Evolutionary conservation across 2,888 invertebrate genomes (phyloP).

Genomic region (Timema cristinae): DNA sequence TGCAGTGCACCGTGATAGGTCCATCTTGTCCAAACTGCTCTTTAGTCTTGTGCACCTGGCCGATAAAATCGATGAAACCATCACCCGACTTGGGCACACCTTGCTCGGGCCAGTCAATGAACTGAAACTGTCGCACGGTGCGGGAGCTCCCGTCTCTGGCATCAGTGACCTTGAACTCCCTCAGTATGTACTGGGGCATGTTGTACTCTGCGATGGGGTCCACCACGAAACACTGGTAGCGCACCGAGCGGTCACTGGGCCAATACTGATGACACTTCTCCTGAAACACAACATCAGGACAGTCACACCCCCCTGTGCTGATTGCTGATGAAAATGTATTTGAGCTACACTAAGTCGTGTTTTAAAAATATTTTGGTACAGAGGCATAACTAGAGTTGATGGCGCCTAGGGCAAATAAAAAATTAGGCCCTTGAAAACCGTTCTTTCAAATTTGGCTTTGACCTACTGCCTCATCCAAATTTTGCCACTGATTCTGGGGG

Average conservation of each 20-base stretch:
- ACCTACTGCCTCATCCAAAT: too few species aligned
- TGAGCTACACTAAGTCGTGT: too few species aligned
- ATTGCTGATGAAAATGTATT: too few species aligned
- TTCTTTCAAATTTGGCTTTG: too few species aligned
- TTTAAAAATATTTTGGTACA: too few species aligned
- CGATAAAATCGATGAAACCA: conserved; percentile 98
- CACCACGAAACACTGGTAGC: conserved; percentile 97
- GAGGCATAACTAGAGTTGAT: too few species aligned
- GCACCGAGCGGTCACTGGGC: conserved; percentile 95
- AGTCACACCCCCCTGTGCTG: too few species aligned
- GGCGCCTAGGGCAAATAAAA: too few species aligned
- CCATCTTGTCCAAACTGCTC: conserved; percentile 99
- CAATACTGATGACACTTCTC: conserved; percentile 99
- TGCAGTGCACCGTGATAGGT: conserved; percentile 97
- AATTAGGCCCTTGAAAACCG: too few species aligned
- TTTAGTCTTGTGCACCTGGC: conserved; percentile 99
- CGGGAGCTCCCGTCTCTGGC: conserved; percentile 95
- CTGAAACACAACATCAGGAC: conserved; percentile 48
- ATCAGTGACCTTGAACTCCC: conserved; percentile 99
- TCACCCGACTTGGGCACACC: conserved; percentile 98
- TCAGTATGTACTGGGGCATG: conserved; percentile 97
- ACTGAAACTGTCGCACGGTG: conserved; percentile 94
- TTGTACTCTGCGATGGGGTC: conserved; percentile 99
- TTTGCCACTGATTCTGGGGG: too few species aligned
- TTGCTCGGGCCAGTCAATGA: conserved; percentile 94